phyloP scores from a whole-genome alignment of 2,888 invertebrate genomes.

The Standfussiana lucernea region DNA sequence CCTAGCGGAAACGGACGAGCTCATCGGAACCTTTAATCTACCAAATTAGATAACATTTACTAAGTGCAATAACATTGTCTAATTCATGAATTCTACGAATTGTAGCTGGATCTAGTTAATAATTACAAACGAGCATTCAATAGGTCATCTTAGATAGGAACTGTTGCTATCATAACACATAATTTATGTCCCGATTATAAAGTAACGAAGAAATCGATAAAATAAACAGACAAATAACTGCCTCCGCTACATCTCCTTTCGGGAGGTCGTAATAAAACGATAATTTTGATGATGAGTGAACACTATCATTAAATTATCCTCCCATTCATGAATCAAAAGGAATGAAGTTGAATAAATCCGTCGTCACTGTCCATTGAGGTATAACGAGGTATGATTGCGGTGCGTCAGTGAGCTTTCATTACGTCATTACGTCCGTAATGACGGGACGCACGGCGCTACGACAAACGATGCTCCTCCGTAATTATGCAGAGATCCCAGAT shows the following conservation, averaged over 20 bases:
- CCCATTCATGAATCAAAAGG: constrained; percentile 65
- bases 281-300: constrained; percentile 44
- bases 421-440: constrained; percentile 77
- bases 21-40: constrained; percentile 40
- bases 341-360: constrained; percentile 65
- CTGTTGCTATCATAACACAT: constrained; percentile 1
- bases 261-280: constrained; percentile 59
- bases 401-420: constrained; percentile 74
- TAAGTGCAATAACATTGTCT: constrained; percentile 1
- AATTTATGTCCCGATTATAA: constrained; percentile 28
- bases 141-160: constrained; percentile 19
- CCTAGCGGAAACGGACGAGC: constrained; percentile 27
- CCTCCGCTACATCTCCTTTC: constrained; percentile 17
- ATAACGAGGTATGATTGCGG: constrained; percentile 77
- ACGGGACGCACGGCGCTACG: constrained; percentile 32
- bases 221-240: constrained; percentile 37
- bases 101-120: constrained; percentile 24
- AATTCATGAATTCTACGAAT: constrained; percentile 38
- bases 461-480: constrained; percentile 55
- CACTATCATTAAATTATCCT: constrained; percentile 65
- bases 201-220: constrained; percentile 7
- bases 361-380: constrained; percentile 67
- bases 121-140: constrained; percentile 26
- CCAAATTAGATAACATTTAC: constrained; percentile 12
- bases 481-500: constrained; percentile 71